These are phyloP conservation scores for Tribolium castaneum DNA, from an alignment of 1,140 invertebrate genomes.

Conservation along the genomic window DNA sequence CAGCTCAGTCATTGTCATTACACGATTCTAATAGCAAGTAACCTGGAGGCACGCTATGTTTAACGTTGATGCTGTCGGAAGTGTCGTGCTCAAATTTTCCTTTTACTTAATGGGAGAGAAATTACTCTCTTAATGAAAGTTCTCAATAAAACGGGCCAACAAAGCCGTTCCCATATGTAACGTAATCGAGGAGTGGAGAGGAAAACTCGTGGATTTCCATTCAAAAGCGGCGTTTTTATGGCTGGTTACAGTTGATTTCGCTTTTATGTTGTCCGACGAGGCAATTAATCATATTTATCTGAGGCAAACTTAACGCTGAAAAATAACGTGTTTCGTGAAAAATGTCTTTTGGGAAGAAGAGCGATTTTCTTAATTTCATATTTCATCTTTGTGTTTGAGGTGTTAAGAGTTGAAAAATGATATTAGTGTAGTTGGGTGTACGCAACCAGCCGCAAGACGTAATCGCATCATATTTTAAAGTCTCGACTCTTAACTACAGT, in stretches of 20 bases:
- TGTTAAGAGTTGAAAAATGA: constrained; percentile 43
- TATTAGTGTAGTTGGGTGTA: constrained; percentile 40
- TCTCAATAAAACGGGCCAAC: constrained; percentile 1
- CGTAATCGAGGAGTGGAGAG: neutral
- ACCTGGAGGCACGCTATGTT: constrained; percentile 45
- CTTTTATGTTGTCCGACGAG: constrained; percentile 28
- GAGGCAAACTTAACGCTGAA: constrained; percentile 31
- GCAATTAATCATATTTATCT: constrained; percentile 41
- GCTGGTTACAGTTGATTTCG: constrained; percentile 29
- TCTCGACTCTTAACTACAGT: constrained; percentile 30
- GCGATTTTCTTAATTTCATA: constrained; percentile 42
- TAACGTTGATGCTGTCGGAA: constrained; percentile 25
- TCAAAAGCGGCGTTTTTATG: constrained; percentile 3
- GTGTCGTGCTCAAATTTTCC: constrained; percentile 33
- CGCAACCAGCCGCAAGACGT: constrained; percentile 48
- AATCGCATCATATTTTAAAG: constrained; percentile 55
- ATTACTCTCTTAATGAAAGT: constrained; percentile 22
- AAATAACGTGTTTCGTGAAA: constrained; percentile 30
- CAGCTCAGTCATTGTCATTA: constrained; percentile 46
- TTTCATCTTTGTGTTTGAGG: constrained; percentile 42
- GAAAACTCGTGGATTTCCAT: constrained; percentile 12
- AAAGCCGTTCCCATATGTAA: neutral
- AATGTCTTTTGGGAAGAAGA: constrained; percentile 18
- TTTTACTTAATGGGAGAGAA: constrained; percentile 18
- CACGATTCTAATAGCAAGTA: constrained; percentile 39